A percentile compares a stretch with the other conserved stretches of the same genome.
These are phyloP conservation scores for Serinus canaria DNA, from an alignment of 2,113 vertebrate genomes.

Conservation along the genomic window DNA sequence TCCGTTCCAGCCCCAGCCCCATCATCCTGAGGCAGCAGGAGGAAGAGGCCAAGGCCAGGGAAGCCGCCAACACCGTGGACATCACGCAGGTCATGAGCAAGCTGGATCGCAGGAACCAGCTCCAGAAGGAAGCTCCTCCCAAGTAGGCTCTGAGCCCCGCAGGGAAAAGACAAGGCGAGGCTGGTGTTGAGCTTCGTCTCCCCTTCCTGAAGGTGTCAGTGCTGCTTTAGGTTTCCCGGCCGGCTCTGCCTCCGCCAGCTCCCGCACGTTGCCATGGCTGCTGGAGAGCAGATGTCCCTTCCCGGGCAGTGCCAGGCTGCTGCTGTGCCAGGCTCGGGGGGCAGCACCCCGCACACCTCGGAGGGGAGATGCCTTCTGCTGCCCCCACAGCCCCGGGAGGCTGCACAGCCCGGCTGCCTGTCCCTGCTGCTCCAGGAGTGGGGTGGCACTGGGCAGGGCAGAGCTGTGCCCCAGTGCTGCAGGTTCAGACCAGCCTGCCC, in stretches of 20 bases:
- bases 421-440: background rate
- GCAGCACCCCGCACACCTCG: background rate
- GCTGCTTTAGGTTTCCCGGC: conserved; percentile 43
- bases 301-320: background rate
- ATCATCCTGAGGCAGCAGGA: conserved; percentile 89
- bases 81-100: conserved; percentile 99
- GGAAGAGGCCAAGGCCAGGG: conserved; percentile 85
- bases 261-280: conserved; percentile 7
- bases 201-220: conserved; percentile 65
- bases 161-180: conserved; percentile 33
- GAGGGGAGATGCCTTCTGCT: background rate
- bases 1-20: conserved; percentile 90
- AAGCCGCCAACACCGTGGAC: conserved; percentile 87
- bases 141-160: conserved; percentile 56
- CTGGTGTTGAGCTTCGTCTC: conserved; percentile 32
- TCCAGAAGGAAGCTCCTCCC: conserved; percentile 65
- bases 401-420: background rate
- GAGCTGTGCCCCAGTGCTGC: background rate
- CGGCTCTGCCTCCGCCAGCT: background rate
- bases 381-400: background rate
- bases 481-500: background rate
- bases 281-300: background rate
- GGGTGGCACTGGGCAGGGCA: background rate
- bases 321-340: background rate
- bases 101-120: conserved; percentile 88